Evolutionary conservation across 2,888 invertebrate genomes (phyloP).

Genomic region (Pediacus dermestoides): DNA sequence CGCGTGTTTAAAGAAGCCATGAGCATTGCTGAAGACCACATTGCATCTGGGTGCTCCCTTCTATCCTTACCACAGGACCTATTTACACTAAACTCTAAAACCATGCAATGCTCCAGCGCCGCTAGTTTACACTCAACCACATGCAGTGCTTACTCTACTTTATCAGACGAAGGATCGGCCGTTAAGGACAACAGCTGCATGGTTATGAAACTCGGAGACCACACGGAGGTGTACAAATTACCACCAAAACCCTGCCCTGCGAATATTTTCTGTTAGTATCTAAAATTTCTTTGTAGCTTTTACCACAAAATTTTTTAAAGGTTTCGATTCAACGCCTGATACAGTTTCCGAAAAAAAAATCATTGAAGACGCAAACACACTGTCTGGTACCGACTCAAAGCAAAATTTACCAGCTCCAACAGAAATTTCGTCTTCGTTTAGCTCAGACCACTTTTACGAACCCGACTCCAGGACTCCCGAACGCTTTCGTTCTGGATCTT

Average conservation of each 20-base stretch:
- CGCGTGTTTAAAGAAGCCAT: slow-evolving; percentile 42
- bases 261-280: no score
- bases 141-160: slow-evolving; percentile 10
- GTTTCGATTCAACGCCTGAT: no score
- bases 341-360: no score
- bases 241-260: slow-evolving; percentile 25
- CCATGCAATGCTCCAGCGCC: slow-evolving; percentile 3
- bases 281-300: no score
- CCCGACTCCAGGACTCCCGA: no score
- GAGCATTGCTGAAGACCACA: slow-evolving; percentile 37
- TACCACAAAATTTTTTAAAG: no score
- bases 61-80: slow-evolving; percentile 37
- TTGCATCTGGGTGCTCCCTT: slow-evolving; percentile 36
- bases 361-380: no score
- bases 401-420: no score
- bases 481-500: no score
- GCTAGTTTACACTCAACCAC: slow-evolving; percentile 15
- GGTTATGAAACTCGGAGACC: slow-evolving; percentile 24
- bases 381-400: no score
- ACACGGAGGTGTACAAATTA: slow-evolving; percentile 25
- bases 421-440: no score
- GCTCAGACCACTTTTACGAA: no score
- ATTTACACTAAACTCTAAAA: slow-evolving; percentile 25
- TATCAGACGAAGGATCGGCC: slow-evolving; percentile 6
- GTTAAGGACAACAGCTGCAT: slow-evolving; percentile 24